These are phyloP conservation scores for Dryadula phaetusa DNA, from an alignment of 2,888 invertebrate species.

Conservation along the genomic window DNA sequence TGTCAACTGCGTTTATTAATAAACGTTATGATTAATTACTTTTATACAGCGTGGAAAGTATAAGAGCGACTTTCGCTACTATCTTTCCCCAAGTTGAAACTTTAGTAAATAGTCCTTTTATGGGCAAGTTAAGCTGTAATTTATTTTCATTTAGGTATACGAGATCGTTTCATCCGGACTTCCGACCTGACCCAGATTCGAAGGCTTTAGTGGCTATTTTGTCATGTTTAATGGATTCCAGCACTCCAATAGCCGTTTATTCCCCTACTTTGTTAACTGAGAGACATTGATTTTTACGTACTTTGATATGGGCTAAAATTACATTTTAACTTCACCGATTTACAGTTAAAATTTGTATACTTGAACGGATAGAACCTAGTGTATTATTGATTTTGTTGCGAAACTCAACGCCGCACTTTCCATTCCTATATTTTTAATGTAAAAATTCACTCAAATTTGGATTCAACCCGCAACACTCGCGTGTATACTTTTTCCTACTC, in stretches of 20 bases:
- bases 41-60: background rate
- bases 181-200: slow-evolving; percentile 35
- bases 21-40: no score
- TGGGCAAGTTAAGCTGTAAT: slow-evolving; percentile 9
- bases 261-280: slow-evolving; percentile 13
- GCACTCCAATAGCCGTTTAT: slow-evolving; percentile 9
- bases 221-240: slow-evolving; percentile 38
- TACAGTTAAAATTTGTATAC: no score
- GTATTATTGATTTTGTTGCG: no score
- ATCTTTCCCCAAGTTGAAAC: background rate
- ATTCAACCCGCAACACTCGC: no score
- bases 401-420: no score
- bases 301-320: background rate
- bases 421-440: no score
- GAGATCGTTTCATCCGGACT: slow-evolving; percentile 18
- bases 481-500: background rate
- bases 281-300: slow-evolving; percentile 1
- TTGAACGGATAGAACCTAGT: no score
- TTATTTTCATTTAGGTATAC: slow-evolving; percentile 23
- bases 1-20: no score
- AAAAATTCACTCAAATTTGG: no score
- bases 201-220: slow-evolving; percentile 33
- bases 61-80: background rate
- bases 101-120: slow-evolving; percentile 14
- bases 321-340: background rate